Conservation (phyloP, 2,888 invertebrate species). For the Mesochorus sp. region DNA sequence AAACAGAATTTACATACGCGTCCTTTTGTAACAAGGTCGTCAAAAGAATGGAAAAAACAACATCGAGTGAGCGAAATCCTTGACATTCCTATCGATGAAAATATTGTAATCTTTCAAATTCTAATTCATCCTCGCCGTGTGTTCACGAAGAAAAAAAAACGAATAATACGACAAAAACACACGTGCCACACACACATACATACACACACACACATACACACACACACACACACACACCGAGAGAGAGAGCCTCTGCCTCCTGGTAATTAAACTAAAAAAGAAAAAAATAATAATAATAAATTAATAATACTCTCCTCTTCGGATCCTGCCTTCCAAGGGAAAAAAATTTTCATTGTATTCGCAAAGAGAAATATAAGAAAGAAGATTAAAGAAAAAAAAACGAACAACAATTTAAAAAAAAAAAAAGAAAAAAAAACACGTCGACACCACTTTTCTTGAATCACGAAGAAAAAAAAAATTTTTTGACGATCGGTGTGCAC, state of each 20-base stretch:
- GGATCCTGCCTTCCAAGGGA: slow-evolving; percentile 62
- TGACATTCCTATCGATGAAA: slow-evolving; percentile 75
- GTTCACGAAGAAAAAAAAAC: slow-evolving; percentile 42
- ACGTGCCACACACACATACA: no score
- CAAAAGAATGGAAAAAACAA: slow-evolving; percentile 49
- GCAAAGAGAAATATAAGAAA: slow-evolving; percentile 57
- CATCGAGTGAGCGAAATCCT: slow-evolving; percentile 70
- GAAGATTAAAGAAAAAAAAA: slow-evolving; percentile 61
- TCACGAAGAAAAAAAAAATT: slow-evolving; percentile 65
- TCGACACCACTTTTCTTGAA: slow-evolving; percentile 81
- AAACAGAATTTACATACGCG: slow-evolving; percentile 18
- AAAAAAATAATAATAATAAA: slow-evolving; percentile 9
- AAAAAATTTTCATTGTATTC: slow-evolving; percentile 70
- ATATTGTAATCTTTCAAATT: slow-evolving; percentile 61
- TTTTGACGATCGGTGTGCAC: slow-evolving; percentile 68
- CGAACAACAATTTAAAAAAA: slow-evolving; percentile 55
- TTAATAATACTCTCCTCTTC: slow-evolving; percentile 66
- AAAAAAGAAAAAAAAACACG: slow-evolving; percentile 71
- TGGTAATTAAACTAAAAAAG: slow-evolving; percentile 51
- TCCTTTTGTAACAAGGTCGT: no score
- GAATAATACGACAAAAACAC: slow-evolving; percentile 51
- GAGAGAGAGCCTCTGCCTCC: slow-evolving; percentile 58
- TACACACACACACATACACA: slow-evolving; percentile 10
- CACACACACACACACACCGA: slow-evolving; percentile 19
- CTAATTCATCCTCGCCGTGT: slow-evolving; percentile 59